phyloP scores from a whole-genome alignment of 2,888 invertebrate species.

The Mythimna loreyi region DNA sequence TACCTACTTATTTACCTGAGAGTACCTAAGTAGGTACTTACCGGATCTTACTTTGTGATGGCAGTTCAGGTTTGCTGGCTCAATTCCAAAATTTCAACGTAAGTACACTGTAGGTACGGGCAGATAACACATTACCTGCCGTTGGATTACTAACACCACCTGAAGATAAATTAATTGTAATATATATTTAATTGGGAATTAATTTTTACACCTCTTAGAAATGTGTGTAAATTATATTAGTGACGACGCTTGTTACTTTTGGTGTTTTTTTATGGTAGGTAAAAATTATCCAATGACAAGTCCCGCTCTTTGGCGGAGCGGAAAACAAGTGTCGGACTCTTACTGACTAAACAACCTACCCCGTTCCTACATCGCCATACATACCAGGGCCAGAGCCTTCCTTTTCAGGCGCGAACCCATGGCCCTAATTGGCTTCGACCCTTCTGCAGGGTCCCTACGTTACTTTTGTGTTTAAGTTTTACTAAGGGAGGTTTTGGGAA shows the following conservation, averaged over 20 bases:
- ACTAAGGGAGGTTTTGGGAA: neutral
- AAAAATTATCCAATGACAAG: no score
- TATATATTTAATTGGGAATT: conserved; percentile 12
- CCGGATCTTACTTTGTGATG: conserved; percentile 29
- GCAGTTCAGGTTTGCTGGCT: conserved; percentile 56
- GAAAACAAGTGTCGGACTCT: no score
- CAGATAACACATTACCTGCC: conserved; percentile 34
- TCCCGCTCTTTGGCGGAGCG: no score
- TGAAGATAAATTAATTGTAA: conserved; percentile 30
- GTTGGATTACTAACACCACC: conserved; percentile 19
- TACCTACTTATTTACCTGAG: neutral
- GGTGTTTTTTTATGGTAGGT: no score
- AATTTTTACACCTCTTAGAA: neutral
- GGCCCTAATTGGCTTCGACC: no score
- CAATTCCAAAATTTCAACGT: conserved; percentile 31
- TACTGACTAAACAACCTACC: no score
- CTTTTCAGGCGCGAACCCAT: no score
- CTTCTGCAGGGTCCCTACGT: no score
- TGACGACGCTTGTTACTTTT: no score
- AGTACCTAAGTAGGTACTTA: neutral
- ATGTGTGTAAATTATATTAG: neutral
- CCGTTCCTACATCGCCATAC: no score
- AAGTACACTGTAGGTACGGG: no score
- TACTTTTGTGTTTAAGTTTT: neutral
- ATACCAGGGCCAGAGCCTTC: no score